Conservation (phyloP, 2,888 invertebrate genomes). For the Dynastes hyllus region DNA sequence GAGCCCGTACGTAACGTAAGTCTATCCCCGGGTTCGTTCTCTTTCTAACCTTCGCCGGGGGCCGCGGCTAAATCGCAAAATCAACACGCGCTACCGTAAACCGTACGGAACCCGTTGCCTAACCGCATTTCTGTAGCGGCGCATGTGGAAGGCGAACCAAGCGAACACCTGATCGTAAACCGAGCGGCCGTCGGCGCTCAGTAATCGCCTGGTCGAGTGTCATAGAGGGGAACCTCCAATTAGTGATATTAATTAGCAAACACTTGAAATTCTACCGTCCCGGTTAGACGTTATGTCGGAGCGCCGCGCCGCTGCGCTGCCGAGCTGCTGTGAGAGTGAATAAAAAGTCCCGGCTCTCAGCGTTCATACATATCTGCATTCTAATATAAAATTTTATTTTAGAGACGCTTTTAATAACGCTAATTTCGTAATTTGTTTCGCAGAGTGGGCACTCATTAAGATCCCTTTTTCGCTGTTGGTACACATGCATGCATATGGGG, state of each 20-base stretch:
- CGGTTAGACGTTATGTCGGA: constrained; percentile 59
- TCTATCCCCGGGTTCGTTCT: constrained; percentile 7
- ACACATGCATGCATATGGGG: neutral
- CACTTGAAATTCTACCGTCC: constrained; percentile 68
- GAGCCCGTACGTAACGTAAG: constrained; percentile 34
- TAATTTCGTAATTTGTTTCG: constrained; percentile 57
- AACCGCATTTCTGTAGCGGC: constrained; percentile 50
- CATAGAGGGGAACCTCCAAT: constrained; percentile 68
- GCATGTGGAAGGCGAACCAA: constrained; percentile 47
- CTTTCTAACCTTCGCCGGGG: neutral
- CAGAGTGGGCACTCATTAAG: constrained; percentile 39
- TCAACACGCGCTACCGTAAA: constrained; percentile 44
- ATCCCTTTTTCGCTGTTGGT: constrained; percentile 26
- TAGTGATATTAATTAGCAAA: constrained; percentile 71
- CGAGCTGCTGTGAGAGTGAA: constrained; percentile 45
- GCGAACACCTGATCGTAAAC: constrained; percentile 22
- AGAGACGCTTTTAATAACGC: constrained; percentile 60
- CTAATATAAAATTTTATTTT: constrained; percentile 60
- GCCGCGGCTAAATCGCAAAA: constrained; percentile 11
- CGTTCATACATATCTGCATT: constrained; percentile 56
- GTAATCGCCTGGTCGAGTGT: constrained; percentile 57
- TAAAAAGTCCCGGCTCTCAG: constrained; percentile 43
- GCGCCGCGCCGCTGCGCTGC: constrained; percentile 40
- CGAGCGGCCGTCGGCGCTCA: constrained; percentile 38
- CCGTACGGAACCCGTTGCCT: constrained; percentile 45